These are phyloP conservation scores for Electrophaes corylata DNA, from an alignment of 2,888 invertebrate species.

Conservation along the genomic window DNA sequence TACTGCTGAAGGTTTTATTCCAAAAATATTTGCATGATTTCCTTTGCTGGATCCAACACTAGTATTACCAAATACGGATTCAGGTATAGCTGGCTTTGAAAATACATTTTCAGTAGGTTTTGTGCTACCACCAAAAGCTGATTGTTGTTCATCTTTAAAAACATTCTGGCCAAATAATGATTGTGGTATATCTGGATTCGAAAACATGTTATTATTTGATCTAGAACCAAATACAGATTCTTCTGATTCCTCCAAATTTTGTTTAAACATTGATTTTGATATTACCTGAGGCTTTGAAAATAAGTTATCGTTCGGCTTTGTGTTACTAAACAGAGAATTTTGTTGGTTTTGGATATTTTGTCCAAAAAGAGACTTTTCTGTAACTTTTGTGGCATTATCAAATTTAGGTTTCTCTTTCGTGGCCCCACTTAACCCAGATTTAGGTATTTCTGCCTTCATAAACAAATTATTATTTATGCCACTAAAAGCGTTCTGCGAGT, in stretches of 20 bases:
- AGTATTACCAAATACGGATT: conserved; percentile 42
- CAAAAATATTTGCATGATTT: conserved; percentile 39
- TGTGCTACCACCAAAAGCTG: conserved; percentile 20
- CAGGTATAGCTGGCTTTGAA: conserved; percentile 36
- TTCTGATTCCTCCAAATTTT: background rate
- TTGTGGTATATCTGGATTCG: conserved; percentile 34
- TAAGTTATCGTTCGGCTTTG: conserved; percentile 13
- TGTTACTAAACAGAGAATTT: conserved; percentile 25
- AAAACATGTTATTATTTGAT: conserved; percentile 15
- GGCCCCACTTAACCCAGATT: conserved; percentile 34
- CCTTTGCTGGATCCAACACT: conserved; percentile 33
- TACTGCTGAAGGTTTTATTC: conserved; percentile 23
- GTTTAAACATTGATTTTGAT: conserved; percentile 13
- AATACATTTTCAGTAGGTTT: conserved; percentile 41
- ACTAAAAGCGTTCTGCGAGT: conserved; percentile 44
- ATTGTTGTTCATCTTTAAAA: conserved; percentile 20
- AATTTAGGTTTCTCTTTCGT: conserved; percentile 3
- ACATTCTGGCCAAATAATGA: conserved; percentile 43
- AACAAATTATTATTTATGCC: conserved; percentile 41
- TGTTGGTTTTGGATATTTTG: conserved; percentile 11
- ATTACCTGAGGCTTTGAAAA: conserved; percentile 16
- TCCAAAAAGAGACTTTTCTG: conserved; percentile 41
- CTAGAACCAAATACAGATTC: conserved; percentile 10
- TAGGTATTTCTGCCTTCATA: conserved; percentile 36
- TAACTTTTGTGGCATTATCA: background rate